These are phyloP conservation scores for Tineola bisselliella DNA, from an alignment of 2,888 invertebrate genomes.

Conservation along the genomic window DNA sequence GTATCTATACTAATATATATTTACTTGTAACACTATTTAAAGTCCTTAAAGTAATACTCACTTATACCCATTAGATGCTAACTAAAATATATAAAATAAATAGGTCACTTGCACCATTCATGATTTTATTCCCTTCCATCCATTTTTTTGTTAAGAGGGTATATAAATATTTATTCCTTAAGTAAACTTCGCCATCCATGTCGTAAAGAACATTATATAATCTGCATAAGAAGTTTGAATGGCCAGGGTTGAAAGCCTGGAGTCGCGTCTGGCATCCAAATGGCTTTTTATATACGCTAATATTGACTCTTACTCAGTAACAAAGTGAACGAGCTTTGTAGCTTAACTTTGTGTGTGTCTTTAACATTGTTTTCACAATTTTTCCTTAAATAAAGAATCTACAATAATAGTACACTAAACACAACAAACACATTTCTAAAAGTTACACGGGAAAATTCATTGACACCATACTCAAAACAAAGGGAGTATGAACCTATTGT, in stretches of 20 bases:
- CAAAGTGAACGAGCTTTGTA: conserved; percentile 7
- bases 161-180: conserved; percentile 53
- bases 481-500: neutral
- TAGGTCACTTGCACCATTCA: neutral
- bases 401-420: too few relatives aligned
- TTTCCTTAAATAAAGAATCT: neutral
- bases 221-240: conserved; percentile 66
- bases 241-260: conserved; percentile 56
- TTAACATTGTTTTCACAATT: conserved; percentile 3
- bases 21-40: too few relatives aligned
- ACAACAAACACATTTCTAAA: too few relatives aligned
- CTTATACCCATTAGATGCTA: too few relatives aligned
- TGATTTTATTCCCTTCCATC: neutral
- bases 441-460: too few relatives aligned
- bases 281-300: conserved; percentile 52
- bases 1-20: too few relatives aligned
- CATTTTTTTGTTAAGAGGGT: conserved; percentile 6
- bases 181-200: conserved; percentile 61
- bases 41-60: too few relatives aligned
- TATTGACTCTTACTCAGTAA: conserved; percentile 27
- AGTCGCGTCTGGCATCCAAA: conserved; percentile 59
- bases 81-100: neutral
- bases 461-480: neutral
- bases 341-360: conserved; percentile 10
- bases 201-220: conserved; percentile 62